These are phyloP conservation scores for Hozukius guyotensis DNA, from an alignment of 2,797 vertebrate species.

Conservation along the genomic window DNA sequence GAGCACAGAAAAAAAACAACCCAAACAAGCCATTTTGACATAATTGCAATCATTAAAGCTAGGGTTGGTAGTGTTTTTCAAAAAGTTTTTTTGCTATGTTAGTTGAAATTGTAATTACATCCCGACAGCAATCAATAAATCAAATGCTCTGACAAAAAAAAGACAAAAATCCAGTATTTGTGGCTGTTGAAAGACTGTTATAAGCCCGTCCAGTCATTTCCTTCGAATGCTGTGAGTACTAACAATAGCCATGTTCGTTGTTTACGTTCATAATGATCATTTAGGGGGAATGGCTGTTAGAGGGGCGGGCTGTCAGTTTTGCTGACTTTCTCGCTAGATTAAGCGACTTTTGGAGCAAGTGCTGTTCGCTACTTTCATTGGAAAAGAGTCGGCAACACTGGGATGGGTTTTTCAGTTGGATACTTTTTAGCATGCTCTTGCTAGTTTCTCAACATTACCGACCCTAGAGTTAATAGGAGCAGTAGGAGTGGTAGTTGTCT, in stretches of 20 bases:
- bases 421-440: background rate
- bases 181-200: too few species aligned
- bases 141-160: too few species aligned
- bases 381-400: background rate
- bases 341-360: background rate
- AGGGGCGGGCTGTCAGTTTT: background rate
- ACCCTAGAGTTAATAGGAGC: background rate
- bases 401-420: background rate
- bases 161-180: too few species aligned
- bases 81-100: background rate
- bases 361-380: background rate
- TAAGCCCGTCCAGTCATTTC: too few species aligned
- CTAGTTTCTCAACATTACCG: background rate
- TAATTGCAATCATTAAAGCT: background rate
- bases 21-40: background rate
- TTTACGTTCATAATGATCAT: too few species aligned
- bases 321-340: background rate
- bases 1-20: background rate
- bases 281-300: too few species aligned
- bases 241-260: too few species aligned
- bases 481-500: too few species aligned
- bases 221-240: too few species aligned
- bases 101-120: background rate
- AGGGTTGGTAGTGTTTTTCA: background rate
- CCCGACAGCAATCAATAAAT: too few species aligned